These are phyloP conservation scores for Cerceris rybyensis DNA, from an alignment of 2,888 invertebrate genomes.

Conservation along the genomic window DNA sequence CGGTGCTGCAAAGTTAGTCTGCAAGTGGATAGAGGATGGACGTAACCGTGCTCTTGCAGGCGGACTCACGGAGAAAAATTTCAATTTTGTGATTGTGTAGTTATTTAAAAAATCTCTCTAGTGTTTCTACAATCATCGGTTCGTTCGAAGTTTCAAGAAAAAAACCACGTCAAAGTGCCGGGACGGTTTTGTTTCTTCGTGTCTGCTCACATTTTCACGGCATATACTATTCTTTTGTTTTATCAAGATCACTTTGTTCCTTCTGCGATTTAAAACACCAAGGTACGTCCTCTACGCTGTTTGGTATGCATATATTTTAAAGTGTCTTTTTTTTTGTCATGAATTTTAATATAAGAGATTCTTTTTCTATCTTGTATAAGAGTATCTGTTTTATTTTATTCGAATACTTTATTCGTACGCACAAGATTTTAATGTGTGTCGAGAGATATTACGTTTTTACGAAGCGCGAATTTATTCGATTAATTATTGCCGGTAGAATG, in stretches of 20 bases:
- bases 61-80: conserved; percentile 7
- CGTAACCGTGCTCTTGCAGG: conserved; percentile 26
- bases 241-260: not conserved
- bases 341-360: too few relatives aligned
- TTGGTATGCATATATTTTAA: not conserved
- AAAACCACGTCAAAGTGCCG: not conserved
- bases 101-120: not conserved
- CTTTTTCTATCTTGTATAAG: too few relatives aligned
- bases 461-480: too few relatives aligned
- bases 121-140: not conserved
- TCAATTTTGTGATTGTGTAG: not conserved
- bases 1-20: conserved; percentile 49
- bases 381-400: too few relatives aligned
- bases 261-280: not conserved
- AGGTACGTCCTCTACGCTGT: not conserved
- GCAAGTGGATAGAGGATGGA: conserved; percentile 41
- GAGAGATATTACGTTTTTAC: not conserved
- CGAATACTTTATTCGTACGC: too few relatives aligned
- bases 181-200: not conserved
- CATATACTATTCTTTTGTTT: not conserved
- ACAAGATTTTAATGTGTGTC: too few relatives aligned
- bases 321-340: too few relatives aligned
- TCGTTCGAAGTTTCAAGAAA: not conserved
- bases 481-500: too few relatives aligned
- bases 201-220: not conserved